Base-by-base conservation (phyloP, 2,113 vertebrate species). In the Calyptommatus sinebrachiatus region DNA sequence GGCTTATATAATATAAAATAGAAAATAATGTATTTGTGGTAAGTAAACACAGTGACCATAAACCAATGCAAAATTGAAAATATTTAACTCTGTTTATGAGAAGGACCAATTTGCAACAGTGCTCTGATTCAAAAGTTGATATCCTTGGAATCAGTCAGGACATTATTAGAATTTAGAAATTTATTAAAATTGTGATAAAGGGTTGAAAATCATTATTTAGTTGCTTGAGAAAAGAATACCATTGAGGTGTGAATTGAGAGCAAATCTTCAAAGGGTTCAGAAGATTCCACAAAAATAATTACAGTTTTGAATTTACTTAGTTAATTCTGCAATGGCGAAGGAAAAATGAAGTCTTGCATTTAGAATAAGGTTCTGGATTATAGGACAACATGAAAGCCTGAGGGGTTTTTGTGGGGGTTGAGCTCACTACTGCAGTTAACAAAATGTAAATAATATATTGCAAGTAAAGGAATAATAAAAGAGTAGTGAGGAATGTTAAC, bases 291-390 rank as follows among this genome's bases (percentile, higher is more conserved):
- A 9, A 35, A 41, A 12, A 24, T 21, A 61, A 74, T 4, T 74
- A 41, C 74, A 75, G 2, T 8, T 2, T 69, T 73, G 31, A 68
- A 74, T 28, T 10, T 16, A 45, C 26, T 21, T 9, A 24, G 41
- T 61, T 45, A 16, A 21, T 82, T 28, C 45, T 21, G 1, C 0
- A 67, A 2, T 7, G 14, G 41, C 73, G 5, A 21, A 46, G 0
- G 1, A 2, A 71, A 10, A 0, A 50, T 57, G 26, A 31, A 67
- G 24, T 1, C 12, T 11, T 28, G 61, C 12, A 75, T 77, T 82
- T 62, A 18, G 87, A 68, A 63, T 69, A 31, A 60, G n/a, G 24
- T 8, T 84, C 83, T 80, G n/a, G 14, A 4, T 83, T 80, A 68
- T 11, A 35, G 83, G 61, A 5, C 35, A 72, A 41, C 1, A 5